Base-by-base conservation (phyloP, 2,797 vertebrate species). In the Cygnus olor region DNA sequence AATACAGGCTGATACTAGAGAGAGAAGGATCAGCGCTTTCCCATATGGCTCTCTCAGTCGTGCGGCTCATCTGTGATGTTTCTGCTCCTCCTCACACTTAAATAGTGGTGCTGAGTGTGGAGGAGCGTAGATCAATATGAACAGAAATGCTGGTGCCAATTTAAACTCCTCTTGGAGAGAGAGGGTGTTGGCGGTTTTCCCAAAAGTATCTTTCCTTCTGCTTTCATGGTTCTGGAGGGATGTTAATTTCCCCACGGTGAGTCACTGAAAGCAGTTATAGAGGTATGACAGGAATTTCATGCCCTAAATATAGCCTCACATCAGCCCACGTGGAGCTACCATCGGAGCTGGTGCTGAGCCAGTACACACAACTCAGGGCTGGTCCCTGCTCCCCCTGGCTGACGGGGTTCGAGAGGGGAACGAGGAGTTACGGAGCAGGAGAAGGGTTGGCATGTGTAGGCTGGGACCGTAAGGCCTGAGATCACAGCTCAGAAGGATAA, bases 251-350 rank as follows among this genome's bases (percentile, higher is more conserved):
- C 54, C 57, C 11, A 0, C 72, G 61, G 64, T 90, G 89, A 93
- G 66, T 93, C 87, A 95, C 1, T 80, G 70, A 25, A 82, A 76
- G 40, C 57, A 85, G 89, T 95, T 83, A 47, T 76, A 76, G 85
- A 95, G 84, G 73, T 88, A 85, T 85, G 51, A 28, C 25, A 69
- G 80, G 79, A 92, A 91, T 95, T 91, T 95, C 66, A 32, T 91
- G 63, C 22, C 70, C 82, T 91, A 94, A 96, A 84, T 85, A 83
- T 85, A 93, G 85, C 58, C 32, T 85, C 7, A 14, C 42, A 32
- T 44, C 90, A 89, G 54, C 89, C 69, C 38, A 82, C 79, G 21
- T 24, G 57, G 76, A 89, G 68, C 71, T 91, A 47, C 49, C 28
- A 19, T 63, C 49, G 45, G 54, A 84, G 80, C 53, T 74, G 74